Evolutionary conservation across 2,888 invertebrate species (phyloP).

Genomic region (Hydrotaea diabolus): DNA sequence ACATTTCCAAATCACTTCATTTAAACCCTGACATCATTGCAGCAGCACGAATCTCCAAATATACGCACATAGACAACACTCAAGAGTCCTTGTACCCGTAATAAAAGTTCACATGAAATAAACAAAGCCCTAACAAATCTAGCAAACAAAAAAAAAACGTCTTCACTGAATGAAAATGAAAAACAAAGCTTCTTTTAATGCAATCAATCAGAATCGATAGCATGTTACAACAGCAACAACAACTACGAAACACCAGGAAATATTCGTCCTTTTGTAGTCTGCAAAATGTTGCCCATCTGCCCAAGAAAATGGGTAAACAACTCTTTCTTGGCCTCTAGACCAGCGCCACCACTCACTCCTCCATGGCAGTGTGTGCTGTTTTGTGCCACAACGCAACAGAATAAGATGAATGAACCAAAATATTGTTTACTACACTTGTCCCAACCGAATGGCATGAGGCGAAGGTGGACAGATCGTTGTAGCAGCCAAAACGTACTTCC

Average conservation of each 20-base stretch:
- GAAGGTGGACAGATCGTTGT: too few species aligned
- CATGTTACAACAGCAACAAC: slow-evolving; percentile 27
- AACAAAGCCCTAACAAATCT: background rate
- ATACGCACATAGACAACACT: background rate
- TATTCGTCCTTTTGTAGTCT: slow-evolving; percentile 9
- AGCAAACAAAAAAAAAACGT: background rate
- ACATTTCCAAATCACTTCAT: background rate
- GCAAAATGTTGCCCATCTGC: slow-evolving; percentile 26
- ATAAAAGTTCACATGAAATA: background rate
- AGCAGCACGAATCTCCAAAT: background rate
- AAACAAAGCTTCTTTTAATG: slow-evolving; percentile 32
- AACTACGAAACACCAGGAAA: slow-evolving; percentile 28
- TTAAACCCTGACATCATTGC: background rate
- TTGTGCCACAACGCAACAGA: background rate
- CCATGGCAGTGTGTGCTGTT: too few species aligned
- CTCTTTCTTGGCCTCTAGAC: slow-evolving; percentile 1
- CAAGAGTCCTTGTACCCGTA: background rate
- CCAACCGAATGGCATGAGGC: background rate
- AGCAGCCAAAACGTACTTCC: too few species aligned
- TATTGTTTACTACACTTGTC: slow-evolving; percentile 40
- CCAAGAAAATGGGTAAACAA: slow-evolving; percentile 41
- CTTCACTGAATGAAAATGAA: background rate
- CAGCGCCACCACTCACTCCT: too few species aligned
- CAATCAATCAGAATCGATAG: slow-evolving; percentile 62
- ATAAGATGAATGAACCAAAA: slow-evolving; percentile 29